These are phyloP conservation scores for Ceratina japonica DNA, from an alignment of 1,140 invertebrate species.

Conservation along the genomic window DNA sequence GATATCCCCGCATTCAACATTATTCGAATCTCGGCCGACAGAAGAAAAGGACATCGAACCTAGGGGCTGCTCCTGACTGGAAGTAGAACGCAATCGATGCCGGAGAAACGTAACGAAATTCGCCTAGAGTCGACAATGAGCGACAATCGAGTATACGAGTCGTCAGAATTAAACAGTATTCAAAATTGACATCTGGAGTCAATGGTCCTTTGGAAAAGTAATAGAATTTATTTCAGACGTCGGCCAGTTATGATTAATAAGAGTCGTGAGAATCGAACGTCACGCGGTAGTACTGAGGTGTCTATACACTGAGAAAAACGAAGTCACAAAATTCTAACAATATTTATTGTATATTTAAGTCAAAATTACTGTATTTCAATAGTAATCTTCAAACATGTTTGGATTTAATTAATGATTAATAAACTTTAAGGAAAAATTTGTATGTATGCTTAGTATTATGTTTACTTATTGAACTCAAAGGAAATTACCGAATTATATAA, in stretches of 20 bases:
- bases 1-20: constrained; percentile 41
- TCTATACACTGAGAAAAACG: no score
- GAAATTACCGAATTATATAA: no score
- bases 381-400: no score
- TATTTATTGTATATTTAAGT: no score
- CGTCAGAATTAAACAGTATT: constrained; percentile 29
- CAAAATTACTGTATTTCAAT: no score
- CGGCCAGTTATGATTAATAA: background rate
- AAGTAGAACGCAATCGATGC: background rate
- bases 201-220: background rate
- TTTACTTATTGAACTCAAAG: no score
- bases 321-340: no score
- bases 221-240: constrained; percentile 14
- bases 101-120: background rate
- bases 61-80: background rate
- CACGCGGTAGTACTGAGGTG: no score
- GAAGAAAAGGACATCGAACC: constrained; percentile 34
- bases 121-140: constrained; percentile 6
- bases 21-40: constrained; percentile 53
- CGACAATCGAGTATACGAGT: constrained; percentile 12
- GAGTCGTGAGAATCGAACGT: background rate
- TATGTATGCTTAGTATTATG: no score
- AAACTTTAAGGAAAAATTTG: no score
- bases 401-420: no score
- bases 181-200: background rate